Base-by-base conservation (phyloP, 2,113 vertebrate species). In the Serinus canaria region DNA sequence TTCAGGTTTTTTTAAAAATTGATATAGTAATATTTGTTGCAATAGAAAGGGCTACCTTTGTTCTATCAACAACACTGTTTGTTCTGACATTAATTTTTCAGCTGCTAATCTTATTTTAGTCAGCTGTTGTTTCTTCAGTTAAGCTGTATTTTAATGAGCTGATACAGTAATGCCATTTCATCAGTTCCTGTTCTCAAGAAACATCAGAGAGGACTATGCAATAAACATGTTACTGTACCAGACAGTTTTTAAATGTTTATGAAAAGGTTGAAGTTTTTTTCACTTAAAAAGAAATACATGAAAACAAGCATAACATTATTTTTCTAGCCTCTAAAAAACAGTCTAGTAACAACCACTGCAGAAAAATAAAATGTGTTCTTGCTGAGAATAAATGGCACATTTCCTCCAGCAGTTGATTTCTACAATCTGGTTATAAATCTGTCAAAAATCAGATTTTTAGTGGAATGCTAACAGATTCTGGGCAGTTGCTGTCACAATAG, bases 391-490 rank as follows among this genome's bases (percentile, higher is more conserved):
- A 92, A 85, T 90, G 87, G 46, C 76, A 92, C 62, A 73, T 92
- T 96, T 88, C 59, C 55, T 75, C 46, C 76, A 91, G 84, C 46
- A 95, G 81, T 75, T 96, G 94, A 94, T 94, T 94, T 90, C 88
- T 90, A 89, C 87, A 89, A 82, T 90, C 75, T 91, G 83, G 82
- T 78, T 90, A 95, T 88, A 93, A 92, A 92, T 87, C 92, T 95
- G 91, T 92, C 92, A 95, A 87, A 96, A 95, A 92, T 82, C 35
- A 90, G 50, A 92, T 75, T 89, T 94, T 85, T 83, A 93, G 89
- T 85, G 89, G 85, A 94, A 91, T 87, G 50, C 43, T 91, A 81
- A 91, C 58, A 89, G 37, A 83, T 88, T 83, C 39, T 86, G 93
- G 82, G 83, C 41, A 86, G 80, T 81, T 69, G 56, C 44, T 94